phyloP scores from a whole-genome alignment of 2,797 vertebrate genomes.

The Sarcophilus harrisii region DNA sequence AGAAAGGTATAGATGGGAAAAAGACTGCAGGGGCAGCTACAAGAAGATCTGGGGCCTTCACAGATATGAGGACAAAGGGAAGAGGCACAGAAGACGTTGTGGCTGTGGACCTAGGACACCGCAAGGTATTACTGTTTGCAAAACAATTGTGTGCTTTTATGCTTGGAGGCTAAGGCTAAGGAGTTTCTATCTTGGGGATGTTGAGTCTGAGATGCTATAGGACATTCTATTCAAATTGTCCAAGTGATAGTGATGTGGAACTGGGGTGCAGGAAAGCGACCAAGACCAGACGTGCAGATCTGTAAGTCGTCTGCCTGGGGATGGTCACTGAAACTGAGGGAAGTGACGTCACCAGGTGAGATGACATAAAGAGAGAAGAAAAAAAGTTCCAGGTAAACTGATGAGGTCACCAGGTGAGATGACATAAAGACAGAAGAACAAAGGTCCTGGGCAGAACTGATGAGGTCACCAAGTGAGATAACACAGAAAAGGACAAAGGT shows the following conservation, averaged over 20 bases:
- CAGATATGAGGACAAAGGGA: not conserved
- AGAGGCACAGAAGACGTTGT: not conserved
- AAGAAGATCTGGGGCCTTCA: not conserved
- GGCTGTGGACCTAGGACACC: not conserved
- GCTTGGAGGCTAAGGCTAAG: not conserved
- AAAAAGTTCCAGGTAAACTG: not conserved
- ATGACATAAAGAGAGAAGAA: not conserved
- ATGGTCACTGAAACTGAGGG: not conserved
- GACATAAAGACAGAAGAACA: too few relatives aligned
- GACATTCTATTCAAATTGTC: not conserved
- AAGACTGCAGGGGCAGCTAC: not conserved
- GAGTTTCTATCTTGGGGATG: not conserved
- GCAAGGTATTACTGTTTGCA: not conserved
- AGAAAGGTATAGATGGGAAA: not conserved
- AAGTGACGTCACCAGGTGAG: not conserved
- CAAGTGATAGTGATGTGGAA: not conserved
- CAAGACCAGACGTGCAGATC: not conserved
- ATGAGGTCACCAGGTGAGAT: too few relatives aligned
- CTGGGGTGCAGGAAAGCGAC: not conserved
- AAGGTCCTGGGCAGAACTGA: too few relatives aligned
- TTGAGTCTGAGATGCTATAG: not conserved
- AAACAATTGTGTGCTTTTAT: not conserved
- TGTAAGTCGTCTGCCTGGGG: not conserved
- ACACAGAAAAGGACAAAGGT: not conserved
- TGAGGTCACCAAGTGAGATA: not conserved